Percentiles rank a stretch among this genome's conserved stretches.
These are phyloP conservation scores for Chloropsis hardwickii DNA, from an alignment of 2,113 vertebrate species.

Conservation along the genomic window DNA sequence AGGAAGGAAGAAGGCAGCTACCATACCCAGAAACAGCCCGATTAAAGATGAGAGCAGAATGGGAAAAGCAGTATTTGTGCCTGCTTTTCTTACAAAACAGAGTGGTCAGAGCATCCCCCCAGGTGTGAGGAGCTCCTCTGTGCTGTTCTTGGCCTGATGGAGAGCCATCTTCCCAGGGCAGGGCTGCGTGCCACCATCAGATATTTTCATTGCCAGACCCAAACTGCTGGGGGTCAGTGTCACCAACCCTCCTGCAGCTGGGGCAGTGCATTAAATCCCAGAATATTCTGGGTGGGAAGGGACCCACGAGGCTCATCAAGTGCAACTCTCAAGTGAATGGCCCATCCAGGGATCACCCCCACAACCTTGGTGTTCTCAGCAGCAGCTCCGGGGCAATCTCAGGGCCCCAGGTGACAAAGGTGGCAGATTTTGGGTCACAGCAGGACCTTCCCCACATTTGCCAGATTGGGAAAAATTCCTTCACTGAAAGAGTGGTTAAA, in stretches of 20 bases:
- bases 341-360: not conserved
- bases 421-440: not conserved
- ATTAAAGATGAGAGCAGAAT: not conserved
- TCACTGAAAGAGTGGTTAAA: not conserved
- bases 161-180: not conserved
- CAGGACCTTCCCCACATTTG: not conserved
- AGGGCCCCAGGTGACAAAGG: not conserved
- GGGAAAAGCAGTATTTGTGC: not conserved
- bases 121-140: not conserved
- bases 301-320: not conserved
- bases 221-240: not conserved
- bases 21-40: too few species aligned
- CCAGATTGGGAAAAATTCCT: not conserved
- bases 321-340: accelerated
- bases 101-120: not conserved
- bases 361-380: not conserved
- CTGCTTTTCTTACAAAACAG: not conserved
- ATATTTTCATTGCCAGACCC: not conserved
- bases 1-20: not conserved
- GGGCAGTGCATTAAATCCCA: not conserved
- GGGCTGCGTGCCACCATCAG: not conserved
- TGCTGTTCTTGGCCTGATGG: not conserved
- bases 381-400: not conserved
- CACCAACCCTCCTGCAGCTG: not conserved
- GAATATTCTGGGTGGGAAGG: not conserved